A percentile compares a stretch with the other conserved stretches of the same genome.
These are phyloP conservation scores for Eublepharis macularius DNA, from an alignment of 2,113 vertebrate genomes.

Conservation along the genomic window DNA sequence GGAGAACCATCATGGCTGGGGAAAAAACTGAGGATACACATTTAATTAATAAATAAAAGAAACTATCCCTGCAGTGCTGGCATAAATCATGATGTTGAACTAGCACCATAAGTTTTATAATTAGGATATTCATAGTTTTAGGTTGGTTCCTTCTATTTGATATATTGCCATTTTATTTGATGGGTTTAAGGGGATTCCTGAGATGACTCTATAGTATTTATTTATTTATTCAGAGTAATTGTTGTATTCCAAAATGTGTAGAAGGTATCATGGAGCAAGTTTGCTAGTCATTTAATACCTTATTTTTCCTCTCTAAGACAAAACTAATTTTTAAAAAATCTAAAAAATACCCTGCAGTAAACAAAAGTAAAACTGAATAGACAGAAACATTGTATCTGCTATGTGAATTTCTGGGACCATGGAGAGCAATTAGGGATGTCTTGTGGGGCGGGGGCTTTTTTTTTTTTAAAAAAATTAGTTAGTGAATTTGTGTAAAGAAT, in stretches of 20 bases:
- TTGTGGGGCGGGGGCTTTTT: not conserved
- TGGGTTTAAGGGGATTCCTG: constrained; percentile 65
- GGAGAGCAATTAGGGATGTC: not conserved
- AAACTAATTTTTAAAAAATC: not conserved
- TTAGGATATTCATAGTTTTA: constrained; percentile 52
- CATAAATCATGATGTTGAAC: constrained; percentile 27
- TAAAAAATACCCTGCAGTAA: constrained; percentile 2
- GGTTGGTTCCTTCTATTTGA: constrained; percentile 27
- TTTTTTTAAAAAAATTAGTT: no score
- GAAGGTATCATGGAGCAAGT: constrained; percentile 37
- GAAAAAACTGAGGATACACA: not conserved
- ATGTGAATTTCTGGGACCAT: not conserved
- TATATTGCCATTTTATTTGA: constrained; percentile 29
- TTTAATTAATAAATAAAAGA: constrained; percentile 1
- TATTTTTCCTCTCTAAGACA: constrained; percentile 2
- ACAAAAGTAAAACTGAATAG: not conserved
- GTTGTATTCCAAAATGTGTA: constrained; percentile 24
- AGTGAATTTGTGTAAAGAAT: not conserved
- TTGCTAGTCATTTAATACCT: constrained; percentile 18
- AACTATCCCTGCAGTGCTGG: not conserved
- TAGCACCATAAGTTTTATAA: constrained; percentile 6
- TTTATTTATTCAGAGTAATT: constrained; percentile 30
- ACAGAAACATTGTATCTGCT: not conserved
- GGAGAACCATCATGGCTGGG: no score
- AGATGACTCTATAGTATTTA: constrained; percentile 45